phyloP scores from a whole-genome alignment of 2,113 vertebrate genomes.

The Rhineura floridana region DNA sequence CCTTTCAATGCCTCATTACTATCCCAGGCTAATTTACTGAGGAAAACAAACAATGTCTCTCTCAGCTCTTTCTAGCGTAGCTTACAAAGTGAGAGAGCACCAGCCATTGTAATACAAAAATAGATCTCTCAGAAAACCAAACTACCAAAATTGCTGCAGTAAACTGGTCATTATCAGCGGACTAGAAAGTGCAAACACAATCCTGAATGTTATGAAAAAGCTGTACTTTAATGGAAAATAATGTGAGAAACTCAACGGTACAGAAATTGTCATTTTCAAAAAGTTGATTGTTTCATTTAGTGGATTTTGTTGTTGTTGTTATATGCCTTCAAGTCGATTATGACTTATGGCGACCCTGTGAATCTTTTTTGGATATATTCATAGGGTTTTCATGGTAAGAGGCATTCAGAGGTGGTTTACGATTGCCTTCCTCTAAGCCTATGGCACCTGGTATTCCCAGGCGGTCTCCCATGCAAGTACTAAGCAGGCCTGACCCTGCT shows the following conservation, averaged over 20 bases:
- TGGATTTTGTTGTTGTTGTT: too few relatives aligned
- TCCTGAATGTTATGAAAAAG: slow-evolving; percentile 4
- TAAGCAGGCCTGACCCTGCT: too few relatives aligned
- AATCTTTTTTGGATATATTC: too few relatives aligned
- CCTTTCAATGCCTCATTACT: neutral
- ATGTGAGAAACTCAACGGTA: neutral
- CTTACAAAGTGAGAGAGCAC: neutral
- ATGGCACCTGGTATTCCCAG: too few relatives aligned
- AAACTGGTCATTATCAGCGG: slow-evolving; percentile 17
- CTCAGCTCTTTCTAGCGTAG: neutral
- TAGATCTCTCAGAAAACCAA: slow-evolving; percentile 9
- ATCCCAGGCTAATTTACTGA: neutral
- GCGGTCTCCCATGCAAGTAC: too few relatives aligned
- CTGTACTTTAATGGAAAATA: slow-evolving; percentile 11
- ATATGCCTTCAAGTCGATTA: too few relatives aligned
- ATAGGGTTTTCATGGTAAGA: too few relatives aligned
- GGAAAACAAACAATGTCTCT: neutral
- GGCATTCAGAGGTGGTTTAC: too few relatives aligned
- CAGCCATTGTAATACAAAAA: neutral
- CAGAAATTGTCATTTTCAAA: slow-evolving; percentile 22
- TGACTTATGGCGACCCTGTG: too few relatives aligned
- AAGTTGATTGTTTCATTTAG: neutral
- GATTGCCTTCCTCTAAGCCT: too few relatives aligned
- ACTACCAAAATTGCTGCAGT: slow-evolving; percentile 18
- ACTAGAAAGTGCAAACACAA: neutral